Base-by-base conservation (phyloP, 2,888 invertebrate genomes). In the Hoplodrina blanda region DNA sequence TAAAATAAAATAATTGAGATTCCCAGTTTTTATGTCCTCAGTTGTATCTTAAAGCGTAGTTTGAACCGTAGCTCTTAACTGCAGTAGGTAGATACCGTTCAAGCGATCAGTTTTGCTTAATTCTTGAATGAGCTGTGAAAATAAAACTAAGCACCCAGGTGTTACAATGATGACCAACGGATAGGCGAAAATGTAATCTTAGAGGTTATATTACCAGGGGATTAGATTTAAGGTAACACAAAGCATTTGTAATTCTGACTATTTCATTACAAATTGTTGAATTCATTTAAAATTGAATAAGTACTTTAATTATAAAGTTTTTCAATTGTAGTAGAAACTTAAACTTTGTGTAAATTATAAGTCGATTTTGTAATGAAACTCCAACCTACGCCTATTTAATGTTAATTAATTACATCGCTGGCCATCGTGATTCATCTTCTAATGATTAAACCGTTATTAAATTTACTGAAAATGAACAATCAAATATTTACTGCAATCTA, bases 51-150 rank as follows among this genome's bases (percentile, higher is more conserved):
- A 52, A 73, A 65, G 55, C 30, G 57, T 55, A 73, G 60, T 73
- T 81, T 56, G 69, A 60, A 69, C 53, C 33, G 59, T 69, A 65
- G 44, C 66, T 79, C 79, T 77, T 80, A 85, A 78, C 79, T 84
- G 76, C 66, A 67, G 68, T 56, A 19, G 49, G 50, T 20, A 19
- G 50, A 19, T 20, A 62, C 72, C 67, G 66, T 76, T 81, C 64
- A 69, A 76, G 63, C n/a, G 52, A 52, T 76, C 60, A 75, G 62
- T 37, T 62, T 73, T 73, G 56, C 72, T 83, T 75, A 75, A 78
- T 73, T 79, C 69, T 68, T 62, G 63, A 81, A 67, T 76, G 64
- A 82, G 62, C 70, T 53, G 55, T 53, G 63, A 70, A n/a, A 69
- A 66, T 68, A 66, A 66, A 69, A 53, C 25, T 57, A 3, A 25